Evolutionary conservation across 30 jellyfish, hydroid and myxozoan species (phyloP).

Genomic region (Turritopsis rubra): DNA sequence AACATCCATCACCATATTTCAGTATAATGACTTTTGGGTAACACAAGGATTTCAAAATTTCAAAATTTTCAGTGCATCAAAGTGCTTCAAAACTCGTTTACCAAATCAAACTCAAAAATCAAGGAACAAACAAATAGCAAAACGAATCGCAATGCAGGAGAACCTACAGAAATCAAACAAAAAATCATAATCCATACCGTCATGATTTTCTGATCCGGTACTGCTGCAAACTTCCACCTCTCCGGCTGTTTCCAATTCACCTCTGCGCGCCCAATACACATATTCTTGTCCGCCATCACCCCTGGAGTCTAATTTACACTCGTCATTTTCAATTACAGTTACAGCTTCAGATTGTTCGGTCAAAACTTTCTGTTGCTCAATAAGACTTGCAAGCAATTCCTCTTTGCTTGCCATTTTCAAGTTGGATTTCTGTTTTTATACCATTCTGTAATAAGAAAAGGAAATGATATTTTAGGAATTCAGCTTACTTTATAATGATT

Average conservation of each 20-base stretch:
- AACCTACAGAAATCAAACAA: not conserved
- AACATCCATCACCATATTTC: no score
- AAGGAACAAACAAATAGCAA: no score
- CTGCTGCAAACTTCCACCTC: slow-evolving; percentile 38
- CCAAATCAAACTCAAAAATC: no score
- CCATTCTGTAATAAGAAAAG: not conserved
- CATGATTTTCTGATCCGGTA: slow-evolving; percentile 10
- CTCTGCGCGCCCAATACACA: slow-evolving; percentile 39
- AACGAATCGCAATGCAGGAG: no score
- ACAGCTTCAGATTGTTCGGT: slow-evolving; percentile 15
- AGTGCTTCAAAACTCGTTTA: no score
- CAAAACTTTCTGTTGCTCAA: slow-evolving; percentile 10
- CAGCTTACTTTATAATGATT: no score
- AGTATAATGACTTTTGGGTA: no score
- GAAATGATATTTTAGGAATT: no score
- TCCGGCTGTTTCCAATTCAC: slow-evolving; percentile 38
- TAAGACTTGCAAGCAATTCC: slow-evolving; percentile 8
- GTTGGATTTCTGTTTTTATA: not conserved
- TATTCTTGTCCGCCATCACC: slow-evolving; percentile 29
- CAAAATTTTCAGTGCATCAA: no score
- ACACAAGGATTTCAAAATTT: no score
- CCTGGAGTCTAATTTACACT: not conserved
- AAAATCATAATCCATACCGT: not conserved
- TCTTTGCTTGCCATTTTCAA: slow-evolving; percentile 22
- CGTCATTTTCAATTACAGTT: not conserved